Evolutionary conservation across 1,140 invertebrate species (phyloP).

Genomic region (Brachionus asplanchnoidis): DNA sequence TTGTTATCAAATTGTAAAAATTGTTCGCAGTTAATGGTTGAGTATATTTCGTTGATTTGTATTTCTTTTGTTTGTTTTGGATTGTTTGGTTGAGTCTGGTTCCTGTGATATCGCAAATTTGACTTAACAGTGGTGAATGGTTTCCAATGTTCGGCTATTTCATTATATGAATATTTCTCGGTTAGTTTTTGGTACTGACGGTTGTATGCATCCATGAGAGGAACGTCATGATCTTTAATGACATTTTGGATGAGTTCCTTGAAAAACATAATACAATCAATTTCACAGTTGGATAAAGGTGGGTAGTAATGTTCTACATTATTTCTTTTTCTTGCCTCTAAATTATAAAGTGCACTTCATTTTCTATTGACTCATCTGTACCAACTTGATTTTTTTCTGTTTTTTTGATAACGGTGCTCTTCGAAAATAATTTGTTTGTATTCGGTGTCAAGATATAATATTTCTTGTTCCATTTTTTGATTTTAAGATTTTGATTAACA

Average conservation of each 20-base stretch:
- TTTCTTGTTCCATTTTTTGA: too few species aligned
- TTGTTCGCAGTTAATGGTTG: background rate
- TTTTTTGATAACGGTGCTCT: too few species aligned
- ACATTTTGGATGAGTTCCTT: background rate
- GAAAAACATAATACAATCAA: background rate
- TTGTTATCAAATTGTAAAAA: background rate
- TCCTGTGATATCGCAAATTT: background rate
- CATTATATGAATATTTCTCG: background rate
- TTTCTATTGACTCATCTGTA: too few species aligned
- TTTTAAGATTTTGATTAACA: too few species aligned
- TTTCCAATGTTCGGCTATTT: background rate
- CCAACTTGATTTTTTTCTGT: too few species aligned
- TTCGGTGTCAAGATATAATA: too few species aligned
- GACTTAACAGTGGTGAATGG: background rate
- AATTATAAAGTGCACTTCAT: too few species aligned
- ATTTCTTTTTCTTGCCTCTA: too few species aligned
- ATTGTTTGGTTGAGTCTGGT: background rate
- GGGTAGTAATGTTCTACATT: too few species aligned
- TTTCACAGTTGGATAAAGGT: too few species aligned
- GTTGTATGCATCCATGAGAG: background rate
- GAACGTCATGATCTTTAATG: background rate
- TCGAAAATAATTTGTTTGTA: too few species aligned
- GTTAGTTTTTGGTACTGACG: constrained; percentile 5
- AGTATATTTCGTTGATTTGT: background rate
- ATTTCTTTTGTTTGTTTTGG: background rate